These are phyloP conservation scores for Nicator chloris DNA, from an alignment of 2,113 vertebrate genomes.

Conservation along the genomic window DNA sequence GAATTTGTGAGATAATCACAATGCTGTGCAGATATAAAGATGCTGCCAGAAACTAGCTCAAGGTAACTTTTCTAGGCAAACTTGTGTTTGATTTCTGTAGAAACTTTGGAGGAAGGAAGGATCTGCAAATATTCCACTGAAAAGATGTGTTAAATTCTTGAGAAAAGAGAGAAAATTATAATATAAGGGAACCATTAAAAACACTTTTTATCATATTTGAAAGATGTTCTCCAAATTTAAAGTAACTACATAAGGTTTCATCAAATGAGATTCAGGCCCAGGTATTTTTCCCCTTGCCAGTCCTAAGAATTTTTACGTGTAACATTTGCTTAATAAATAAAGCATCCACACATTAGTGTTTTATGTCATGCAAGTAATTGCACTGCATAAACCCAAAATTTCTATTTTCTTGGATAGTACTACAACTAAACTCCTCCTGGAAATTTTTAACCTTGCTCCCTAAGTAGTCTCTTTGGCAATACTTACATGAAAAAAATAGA, in stretches of 20 bases:
- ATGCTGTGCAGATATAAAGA: background rate
- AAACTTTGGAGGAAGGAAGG: background rate
- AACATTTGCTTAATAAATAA: background rate
- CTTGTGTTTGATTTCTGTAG: background rate
- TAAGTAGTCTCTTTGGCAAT: background rate
- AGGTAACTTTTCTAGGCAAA: background rate
- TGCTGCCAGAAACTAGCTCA: background rate
- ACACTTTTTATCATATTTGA: background rate
- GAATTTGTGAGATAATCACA: slow-evolving; percentile 25
- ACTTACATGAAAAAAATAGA: background rate
- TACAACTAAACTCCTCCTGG: background rate
- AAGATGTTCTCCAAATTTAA: background rate
- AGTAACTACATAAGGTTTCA: background rate
- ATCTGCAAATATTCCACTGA: background rate
- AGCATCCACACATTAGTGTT: background rate
- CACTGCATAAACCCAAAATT: background rate
- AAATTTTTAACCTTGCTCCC: background rate
- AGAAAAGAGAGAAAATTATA: background rate
- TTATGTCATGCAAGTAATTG: background rate
- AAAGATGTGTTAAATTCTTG: background rate
- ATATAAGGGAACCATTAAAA: background rate
- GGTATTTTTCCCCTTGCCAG: background rate
- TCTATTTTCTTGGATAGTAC: background rate
- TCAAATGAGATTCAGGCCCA: background rate
- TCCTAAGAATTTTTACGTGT: background rate